Percentiles rank a stretch among this genome's conserved stretches.
Evolutionary conservation across 2,113 vertebrate genomes (phyloP).

Genomic region (Passer montanus): DNA sequence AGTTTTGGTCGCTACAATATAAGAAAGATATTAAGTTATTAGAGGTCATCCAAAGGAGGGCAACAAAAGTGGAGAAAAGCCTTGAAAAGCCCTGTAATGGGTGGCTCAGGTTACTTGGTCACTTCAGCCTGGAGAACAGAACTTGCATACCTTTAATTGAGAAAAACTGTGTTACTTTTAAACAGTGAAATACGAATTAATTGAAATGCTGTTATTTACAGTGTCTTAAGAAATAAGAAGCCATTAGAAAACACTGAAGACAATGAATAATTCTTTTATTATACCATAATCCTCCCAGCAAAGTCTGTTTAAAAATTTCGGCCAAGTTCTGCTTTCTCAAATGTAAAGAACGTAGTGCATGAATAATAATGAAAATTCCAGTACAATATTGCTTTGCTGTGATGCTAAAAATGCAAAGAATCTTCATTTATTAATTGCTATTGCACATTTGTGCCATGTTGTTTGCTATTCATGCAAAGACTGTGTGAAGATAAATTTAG

Average conservation of each 20-base stretch:
- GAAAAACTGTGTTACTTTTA: neutral
- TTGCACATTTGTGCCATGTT: neutral
- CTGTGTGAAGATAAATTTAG: neutral
- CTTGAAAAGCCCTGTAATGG: neutral
- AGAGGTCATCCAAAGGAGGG: neutral
- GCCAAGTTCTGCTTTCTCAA: neutral
- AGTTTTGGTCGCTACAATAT: too few relatives aligned
- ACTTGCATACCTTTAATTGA: neutral
- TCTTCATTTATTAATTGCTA: neutral
- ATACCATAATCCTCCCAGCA: neutral
- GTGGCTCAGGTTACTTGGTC: accelerated
- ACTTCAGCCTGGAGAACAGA: neutral
- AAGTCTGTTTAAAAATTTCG: neutral
- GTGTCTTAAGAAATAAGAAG: neutral
- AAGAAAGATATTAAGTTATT: neutral
- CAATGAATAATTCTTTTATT: neutral
- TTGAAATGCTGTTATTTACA: neutral
- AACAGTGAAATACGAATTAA: neutral
- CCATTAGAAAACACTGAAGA: neutral
- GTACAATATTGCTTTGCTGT: neutral
- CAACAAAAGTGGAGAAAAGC: neutral
- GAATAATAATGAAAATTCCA: neutral
- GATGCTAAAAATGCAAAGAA: neutral
- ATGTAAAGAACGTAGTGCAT: neutral
- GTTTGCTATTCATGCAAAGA: neutral